phyloP scores from a whole-genome alignment of 1,140 invertebrate species.

The Rhagoletis pomonella region DNA sequence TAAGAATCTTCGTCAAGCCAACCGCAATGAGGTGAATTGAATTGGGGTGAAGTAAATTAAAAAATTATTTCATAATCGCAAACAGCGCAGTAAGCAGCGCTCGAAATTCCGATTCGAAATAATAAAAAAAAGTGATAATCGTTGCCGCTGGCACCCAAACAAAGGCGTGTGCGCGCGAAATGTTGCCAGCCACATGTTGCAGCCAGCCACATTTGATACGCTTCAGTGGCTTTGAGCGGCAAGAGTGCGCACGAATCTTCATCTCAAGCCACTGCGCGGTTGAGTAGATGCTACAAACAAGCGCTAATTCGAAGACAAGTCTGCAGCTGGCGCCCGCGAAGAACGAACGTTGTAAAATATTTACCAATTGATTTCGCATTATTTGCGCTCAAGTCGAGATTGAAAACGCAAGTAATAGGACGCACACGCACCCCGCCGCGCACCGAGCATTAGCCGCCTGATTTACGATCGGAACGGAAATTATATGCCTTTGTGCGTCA shows the following conservation, averaged over 20 bases:
- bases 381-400: background rate
- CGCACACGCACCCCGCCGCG: background rate
- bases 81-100: background rate
- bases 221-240: background rate
- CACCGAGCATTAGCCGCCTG: background rate
- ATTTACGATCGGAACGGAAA: background rate
- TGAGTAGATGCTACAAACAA: background rate
- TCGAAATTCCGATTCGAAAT: too few relatives aligned
- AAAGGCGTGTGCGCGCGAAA: background rate
- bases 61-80: background rate
- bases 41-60: background rate
- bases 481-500: conserved; percentile 34
- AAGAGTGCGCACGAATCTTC: background rate
- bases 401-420: background rate
- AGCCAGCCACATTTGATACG: background rate
- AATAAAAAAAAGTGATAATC: too few relatives aligned
- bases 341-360: background rate
- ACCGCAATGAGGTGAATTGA: background rate
- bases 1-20: background rate
- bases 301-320: background rate
- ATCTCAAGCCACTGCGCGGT: background rate
- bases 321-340: background rate
- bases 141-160: too few relatives aligned
- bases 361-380: background rate
- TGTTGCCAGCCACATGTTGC: conserved; percentile 35